These are phyloP conservation scores for Conistra vaccinii DNA, from an alignment of 2,888 invertebrate species.

Conservation along the genomic window DNA sequence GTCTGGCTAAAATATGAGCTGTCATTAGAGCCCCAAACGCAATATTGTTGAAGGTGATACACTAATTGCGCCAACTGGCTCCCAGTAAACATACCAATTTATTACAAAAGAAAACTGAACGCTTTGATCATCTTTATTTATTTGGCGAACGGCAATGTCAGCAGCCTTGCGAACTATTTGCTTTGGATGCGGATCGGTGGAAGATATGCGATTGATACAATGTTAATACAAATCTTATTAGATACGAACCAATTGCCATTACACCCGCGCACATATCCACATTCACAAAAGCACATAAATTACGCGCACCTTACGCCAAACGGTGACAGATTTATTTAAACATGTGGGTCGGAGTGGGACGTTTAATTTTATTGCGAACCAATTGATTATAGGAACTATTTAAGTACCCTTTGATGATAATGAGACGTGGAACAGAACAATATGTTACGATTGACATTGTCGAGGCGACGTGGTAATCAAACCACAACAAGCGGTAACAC, in stretches of 20 bases:
- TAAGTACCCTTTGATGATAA: constrained; percentile 54
- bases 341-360: constrained; percentile 61
- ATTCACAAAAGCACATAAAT: constrained; percentile 75
- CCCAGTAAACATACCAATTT: constrained; percentile 55
- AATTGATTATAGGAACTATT: constrained; percentile 63
- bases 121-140: constrained; percentile 61
- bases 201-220: constrained; percentile 67
- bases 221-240: constrained; percentile 73
- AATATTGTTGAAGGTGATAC: constrained; percentile 59
- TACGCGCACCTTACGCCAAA: constrained; percentile 70
- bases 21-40: constrained; percentile 49
- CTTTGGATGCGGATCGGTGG: constrained; percentile 68
- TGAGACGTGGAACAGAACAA: constrained; percentile 42
- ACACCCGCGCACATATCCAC: constrained; percentile 64
- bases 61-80: constrained; percentile 62
- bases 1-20: constrained; percentile 57
- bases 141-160: constrained; percentile 53
- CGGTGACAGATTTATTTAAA: constrained; percentile 81
- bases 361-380: constrained; percentile 62
- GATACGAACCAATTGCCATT: constrained; percentile 79
- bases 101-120: constrained; percentile 63
- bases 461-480: constrained; percentile 22
- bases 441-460: constrained; percentile 22
- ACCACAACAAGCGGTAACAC: constrained; percentile 3
- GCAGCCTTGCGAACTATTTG: constrained; percentile 69